Evolutionary conservation across 30 jellyfish, hydroid and myxozoan species (phyloP), one percentile per base, ranked within the genome.

Genomic region (Turritopsis rubra): DNA sequence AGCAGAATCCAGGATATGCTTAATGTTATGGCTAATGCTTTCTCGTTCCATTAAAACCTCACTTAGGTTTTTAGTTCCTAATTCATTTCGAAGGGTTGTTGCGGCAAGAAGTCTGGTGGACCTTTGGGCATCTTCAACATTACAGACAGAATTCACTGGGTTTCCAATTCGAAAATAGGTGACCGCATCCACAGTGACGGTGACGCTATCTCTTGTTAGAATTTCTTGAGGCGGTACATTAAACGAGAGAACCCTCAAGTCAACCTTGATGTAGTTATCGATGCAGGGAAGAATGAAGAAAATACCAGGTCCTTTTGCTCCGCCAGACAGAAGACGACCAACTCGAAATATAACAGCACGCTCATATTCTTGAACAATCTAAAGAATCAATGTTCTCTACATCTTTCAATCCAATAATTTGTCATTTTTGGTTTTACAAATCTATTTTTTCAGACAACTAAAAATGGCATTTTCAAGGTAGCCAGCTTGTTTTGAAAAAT

Each of bases 211-310:
- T 81, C 91, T 84, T 31, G 96, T 78, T 85, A 92, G 72, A 53
- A 91, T 91, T 88, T 91, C 98, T 77, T 91, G 98, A 0, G 98
- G 98, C 25, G 98, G 98, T 17, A 91, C 98, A 84, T 91, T 96
- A 73, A 91, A 91, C 30, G 98, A 91, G 20, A 91, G 95, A 28
- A 87, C 81, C 28, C 98, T 78, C 88, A 92, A 81, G 73, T 92
- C 98, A 26, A 88, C 92, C 75, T 92, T 92, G 86, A 88, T 85
- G 88, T 92, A 92, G 81, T 92, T 88, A 72, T 92, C 98, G 54
- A 92, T 83, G 72, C 98, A 92, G 21, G 98, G 98, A 31, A 92
- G 73, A 65, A 92, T 82, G 84, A 92, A 92, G 88, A 92, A 92
- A 86, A 92, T 92, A 52, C 98, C 98, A 16, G 98, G 98, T 7